These are phyloP conservation scores for Agriopis leucophaearia DNA, from an alignment of 2,888 invertebrate genomes.

Conservation along the genomic window DNA sequence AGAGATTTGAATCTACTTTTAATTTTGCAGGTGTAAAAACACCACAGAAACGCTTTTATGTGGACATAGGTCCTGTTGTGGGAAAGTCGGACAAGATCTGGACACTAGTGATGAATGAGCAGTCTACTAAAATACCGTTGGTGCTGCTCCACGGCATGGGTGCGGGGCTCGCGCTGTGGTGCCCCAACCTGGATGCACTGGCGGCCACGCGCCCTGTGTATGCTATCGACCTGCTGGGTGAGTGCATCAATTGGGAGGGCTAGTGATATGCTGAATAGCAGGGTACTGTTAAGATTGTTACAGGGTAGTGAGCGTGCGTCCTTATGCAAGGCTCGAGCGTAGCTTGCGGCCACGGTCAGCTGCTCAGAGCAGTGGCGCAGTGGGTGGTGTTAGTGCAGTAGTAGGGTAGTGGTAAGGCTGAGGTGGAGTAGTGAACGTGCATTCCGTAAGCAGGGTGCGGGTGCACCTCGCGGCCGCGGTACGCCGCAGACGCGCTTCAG, in stretches of 20 bases:
- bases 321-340: conserved; percentile 93
- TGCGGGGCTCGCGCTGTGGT: conserved; percentile 97
- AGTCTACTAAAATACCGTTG: conserved; percentile 91
- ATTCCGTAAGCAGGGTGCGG: conserved; percentile 91
- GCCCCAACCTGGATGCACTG: conserved; percentile 94
- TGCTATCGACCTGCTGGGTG: conserved; percentile 94
- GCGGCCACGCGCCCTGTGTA: conserved; percentile 94
- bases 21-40: conserved; percentile 87
- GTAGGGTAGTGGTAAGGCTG: not conserved
- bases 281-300: not conserved
- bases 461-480: conserved; percentile 95
- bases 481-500: conserved; percentile 91
- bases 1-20: not conserved
- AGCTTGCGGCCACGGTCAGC: conserved; percentile 96
- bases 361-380: conserved; percentile 86
- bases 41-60: conserved; percentile 91
- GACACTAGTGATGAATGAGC: conserved; percentile 89
- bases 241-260: conserved; percentile 84
- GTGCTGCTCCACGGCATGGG: conserved; percentile 98
- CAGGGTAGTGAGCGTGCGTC: not conserved
- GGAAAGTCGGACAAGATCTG: conserved; percentile 89
- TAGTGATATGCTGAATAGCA: conserved; percentile 88
- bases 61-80: conserved; percentile 89
- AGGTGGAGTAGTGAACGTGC: not conserved
- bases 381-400: conserved; percentile 86